These are phyloP conservation scores for Myopa tessellatipennis DNA, from an alignment of 2,888 invertebrate species.

Conservation along the genomic window DNA sequence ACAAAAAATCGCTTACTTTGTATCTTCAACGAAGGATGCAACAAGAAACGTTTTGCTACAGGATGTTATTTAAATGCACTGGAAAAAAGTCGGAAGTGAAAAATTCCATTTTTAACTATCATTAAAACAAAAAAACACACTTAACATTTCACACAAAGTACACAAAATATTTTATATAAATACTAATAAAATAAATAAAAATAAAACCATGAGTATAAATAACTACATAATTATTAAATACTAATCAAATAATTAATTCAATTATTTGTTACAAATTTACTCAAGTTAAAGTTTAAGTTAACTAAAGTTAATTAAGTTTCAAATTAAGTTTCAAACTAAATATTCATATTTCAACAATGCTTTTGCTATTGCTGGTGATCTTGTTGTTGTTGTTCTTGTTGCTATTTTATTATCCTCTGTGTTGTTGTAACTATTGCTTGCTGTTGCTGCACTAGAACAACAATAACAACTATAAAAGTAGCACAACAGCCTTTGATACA, in stretches of 20 bases:
- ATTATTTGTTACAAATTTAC: too few species aligned
- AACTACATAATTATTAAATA: too few species aligned
- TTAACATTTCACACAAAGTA: too few species aligned
- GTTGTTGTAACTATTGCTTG: neutral
- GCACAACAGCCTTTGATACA: neutral
- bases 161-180: too few species aligned
- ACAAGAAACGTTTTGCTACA: conserved; percentile 26
- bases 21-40: conserved; percentile 30
- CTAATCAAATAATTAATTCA: too few species aligned
- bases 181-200: too few species aligned
- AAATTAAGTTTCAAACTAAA: too few species aligned
- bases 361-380: neutral
- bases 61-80: neutral
- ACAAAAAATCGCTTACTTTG: conserved; percentile 33
- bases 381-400: neutral
- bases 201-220: too few species aligned
- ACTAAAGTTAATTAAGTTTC: too few species aligned
- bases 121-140: too few species aligned
- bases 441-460: conserved; percentile 5
- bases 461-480: neutral
- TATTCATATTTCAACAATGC: neutral
- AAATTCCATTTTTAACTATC: too few species aligned
- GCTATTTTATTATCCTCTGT: neutral
- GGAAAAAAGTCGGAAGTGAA: neutral
- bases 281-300: too few species aligned